Evolutionary conservation across 1,140 invertebrate genomes (phyloP), one percentile per base, ranked within the genome.

Genomic region (Anastrepha ludens): DNA sequence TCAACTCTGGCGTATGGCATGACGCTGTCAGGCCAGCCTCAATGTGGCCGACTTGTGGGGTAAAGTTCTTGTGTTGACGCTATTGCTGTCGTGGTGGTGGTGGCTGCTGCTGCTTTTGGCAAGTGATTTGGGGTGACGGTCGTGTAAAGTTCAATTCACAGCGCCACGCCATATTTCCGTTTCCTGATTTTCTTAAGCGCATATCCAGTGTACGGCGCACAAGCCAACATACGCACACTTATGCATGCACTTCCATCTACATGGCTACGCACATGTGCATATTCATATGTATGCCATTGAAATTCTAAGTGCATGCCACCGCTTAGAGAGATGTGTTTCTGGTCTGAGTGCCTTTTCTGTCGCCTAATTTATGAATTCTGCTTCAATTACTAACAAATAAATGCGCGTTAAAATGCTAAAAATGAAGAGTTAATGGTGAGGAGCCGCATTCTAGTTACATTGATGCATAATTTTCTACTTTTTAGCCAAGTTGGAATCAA

Each of bases 101-200:
- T 70, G 47, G 17, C 20, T 65, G 3, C 41, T 87, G 60, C 62
- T 64, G 60, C 59, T 67, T 86, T 86, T 86, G 86, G 60, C 47
- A 59, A 74, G 85, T 87, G 86, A 78, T 58, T 87, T 67, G 67
- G 67, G 67, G 50, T 87, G 58, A 87, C 58, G 74, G 89, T 90
- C 89, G 87, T 89, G 88, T 89, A 89, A 91, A 89, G 89, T 92
- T 91, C 91, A 88, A 91, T 90, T 89, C 90, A 88, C 91, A 91
- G 91, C 90, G 85, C 88, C 89, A 88, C 90, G 81, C 89, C 88
- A 89, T 88, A 91, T 91, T 90, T 91, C 90, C 91, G 89, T 89
- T 91, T 89, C 89, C 89, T 89, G 89, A 91, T 91, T 89, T 91
- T 91, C 91, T 90, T 91, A 87, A 86, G 78, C 86, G n/a, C 44